Percentiles rank a stretch among this genome's conserved stretches.
Conservation (phyloP, 2,888 invertebrate genomes). For the Drosophila seclusa region DNA sequence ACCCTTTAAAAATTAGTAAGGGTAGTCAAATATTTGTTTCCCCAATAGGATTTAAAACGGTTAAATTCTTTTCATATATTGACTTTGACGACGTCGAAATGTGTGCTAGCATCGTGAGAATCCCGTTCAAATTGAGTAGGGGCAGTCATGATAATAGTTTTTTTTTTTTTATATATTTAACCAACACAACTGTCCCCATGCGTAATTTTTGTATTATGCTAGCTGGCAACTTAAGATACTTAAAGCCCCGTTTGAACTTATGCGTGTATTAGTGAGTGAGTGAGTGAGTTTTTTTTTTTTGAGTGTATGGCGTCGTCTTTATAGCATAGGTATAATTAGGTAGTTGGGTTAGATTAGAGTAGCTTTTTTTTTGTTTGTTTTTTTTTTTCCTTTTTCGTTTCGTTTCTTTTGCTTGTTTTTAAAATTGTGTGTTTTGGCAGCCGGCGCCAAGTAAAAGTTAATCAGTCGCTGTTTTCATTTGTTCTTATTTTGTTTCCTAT, state of each 20-base stretch:
- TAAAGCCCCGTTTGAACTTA: slow-evolving; percentile 78
- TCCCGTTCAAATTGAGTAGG: background rate
- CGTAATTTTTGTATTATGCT: slow-evolving; percentile 61
- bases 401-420: slow-evolving; percentile 31
- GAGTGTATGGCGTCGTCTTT: slow-evolving; percentile 60
- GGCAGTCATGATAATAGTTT: background rate
- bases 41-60: background rate
- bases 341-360: slow-evolving; percentile 73
- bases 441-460: slow-evolving; percentile 74
- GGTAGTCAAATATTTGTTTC: slow-evolving; percentile 6
- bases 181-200: slow-evolving; percentile 32
- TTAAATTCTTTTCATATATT: background rate
- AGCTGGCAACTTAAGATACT: slow-evolving; percentile 77
- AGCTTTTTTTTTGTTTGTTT: slow-evolving; percentile 26
- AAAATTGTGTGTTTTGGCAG: slow-evolving; percentile 60
- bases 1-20: slow-evolving; percentile 10
- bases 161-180: background rate
- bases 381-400: slow-evolving; percentile 8
- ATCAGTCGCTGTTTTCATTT: slow-evolving; percentile 62
- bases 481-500: slow-evolving; percentile 35
- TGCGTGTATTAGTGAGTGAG: slow-evolving; percentile 71
- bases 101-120: background rate
- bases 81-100: background rate
- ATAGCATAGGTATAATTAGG: slow-evolving; percentile 69
- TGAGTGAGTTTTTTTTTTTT: slow-evolving; percentile 44